These are phyloP conservation scores for Oenanthe melanoleuca DNA, from an alignment of 2,113 vertebrate genomes.

Conservation along the genomic window DNA sequence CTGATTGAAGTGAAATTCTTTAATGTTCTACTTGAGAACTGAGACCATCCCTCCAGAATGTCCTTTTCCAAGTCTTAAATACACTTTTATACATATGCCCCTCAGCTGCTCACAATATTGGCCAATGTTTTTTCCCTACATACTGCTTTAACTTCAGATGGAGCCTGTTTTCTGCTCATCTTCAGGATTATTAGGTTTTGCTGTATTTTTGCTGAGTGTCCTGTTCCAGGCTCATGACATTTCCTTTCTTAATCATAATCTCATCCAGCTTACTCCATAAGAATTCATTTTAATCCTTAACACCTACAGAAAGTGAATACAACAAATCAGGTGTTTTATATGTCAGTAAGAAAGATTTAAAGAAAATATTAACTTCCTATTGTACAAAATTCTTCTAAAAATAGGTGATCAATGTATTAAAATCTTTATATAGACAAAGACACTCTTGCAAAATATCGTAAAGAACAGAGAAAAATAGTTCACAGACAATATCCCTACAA, in stretches of 20 bases:
- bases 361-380: not conserved
- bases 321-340: not conserved
- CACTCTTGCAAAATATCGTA: not conserved
- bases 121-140: not conserved
- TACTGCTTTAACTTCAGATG: not conserved
- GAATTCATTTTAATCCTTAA: not conserved
- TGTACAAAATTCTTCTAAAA: not conserved
- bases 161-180: not conserved
- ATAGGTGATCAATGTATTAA: not conserved
- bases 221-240: not conserved
- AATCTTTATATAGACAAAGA: not conserved
- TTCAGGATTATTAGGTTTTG: not conserved
- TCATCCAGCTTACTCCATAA: not conserved
- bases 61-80: not conserved
- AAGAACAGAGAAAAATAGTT: not conserved
- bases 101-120: not conserved
- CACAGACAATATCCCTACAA: not conserved
- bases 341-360: not conserved
- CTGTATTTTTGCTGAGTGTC: not conserved
- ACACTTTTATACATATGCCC: not conserved
- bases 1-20: not conserved
- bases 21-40: not conserved
- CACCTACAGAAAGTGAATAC: not conserved
- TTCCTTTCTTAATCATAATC: not conserved
- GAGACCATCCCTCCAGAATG: not conserved